phyloP scores from a whole-genome alignment of 2,113 vertebrate species.

The Caloenas nicobarica region DNA sequence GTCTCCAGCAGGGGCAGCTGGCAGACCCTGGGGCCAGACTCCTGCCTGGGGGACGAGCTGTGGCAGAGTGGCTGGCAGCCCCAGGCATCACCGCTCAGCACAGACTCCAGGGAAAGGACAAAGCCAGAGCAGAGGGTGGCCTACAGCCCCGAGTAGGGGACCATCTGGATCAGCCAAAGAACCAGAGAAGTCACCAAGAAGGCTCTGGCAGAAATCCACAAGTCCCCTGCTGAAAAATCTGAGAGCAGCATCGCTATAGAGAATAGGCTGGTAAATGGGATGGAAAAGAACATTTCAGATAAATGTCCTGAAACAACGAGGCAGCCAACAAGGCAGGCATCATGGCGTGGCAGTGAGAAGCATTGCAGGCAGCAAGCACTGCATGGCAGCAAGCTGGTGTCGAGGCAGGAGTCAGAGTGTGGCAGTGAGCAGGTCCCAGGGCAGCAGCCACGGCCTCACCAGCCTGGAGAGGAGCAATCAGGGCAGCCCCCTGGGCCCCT shows the following conservation, averaged over 20 bases:
- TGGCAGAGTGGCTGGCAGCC: neutral
- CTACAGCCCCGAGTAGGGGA: neutral
- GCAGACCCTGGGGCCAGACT: neutral
- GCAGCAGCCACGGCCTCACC: neutral
- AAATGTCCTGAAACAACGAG: accelerated
- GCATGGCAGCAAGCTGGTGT: neutral
- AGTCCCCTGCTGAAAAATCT: neutral
- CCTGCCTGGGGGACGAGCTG: neutral
- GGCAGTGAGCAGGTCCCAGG: too few relatives aligned
- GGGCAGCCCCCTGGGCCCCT: neutral
- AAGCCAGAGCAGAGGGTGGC: neutral
- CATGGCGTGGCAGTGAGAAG: too few relatives aligned
- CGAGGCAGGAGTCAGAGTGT: neutral
- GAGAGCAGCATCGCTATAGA: neutral
- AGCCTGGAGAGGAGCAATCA: neutral
- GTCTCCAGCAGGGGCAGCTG: neutral
- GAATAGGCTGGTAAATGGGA: accelerated
- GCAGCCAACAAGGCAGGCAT: too few relatives aligned
- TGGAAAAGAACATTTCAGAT: neutral
- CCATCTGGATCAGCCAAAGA: neutral
- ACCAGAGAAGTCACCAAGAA: neutral
- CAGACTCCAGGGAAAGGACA: neutral
- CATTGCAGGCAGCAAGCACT: too few relatives aligned
- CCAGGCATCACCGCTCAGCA: neutral
- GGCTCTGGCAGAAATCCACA: neutral